Evolutionary conservation across 2,797 vertebrate species (phyloP), one percentile per base, ranked within the genome.

Genomic region (Peromyscus melanophrys): DNA sequence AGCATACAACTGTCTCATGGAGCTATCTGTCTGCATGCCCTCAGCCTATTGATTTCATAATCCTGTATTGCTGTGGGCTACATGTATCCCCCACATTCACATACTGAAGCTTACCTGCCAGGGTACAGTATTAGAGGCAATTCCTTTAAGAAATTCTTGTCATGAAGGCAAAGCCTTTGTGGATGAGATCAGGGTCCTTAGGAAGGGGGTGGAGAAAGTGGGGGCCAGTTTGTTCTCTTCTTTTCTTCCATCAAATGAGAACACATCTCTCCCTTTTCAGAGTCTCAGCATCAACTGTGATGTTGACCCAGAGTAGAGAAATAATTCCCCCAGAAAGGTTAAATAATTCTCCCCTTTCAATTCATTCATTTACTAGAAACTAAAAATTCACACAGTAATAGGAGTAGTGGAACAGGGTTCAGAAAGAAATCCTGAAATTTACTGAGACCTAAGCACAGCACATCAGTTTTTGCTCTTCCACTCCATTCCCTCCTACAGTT

Each of bases 381-480:
- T n/a, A 69, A 95, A 57, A 78, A 23, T 73, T 92, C 75, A 90
- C 29, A n/a, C 6, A 34, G 17, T 93, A 86, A 80, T 69, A 89
- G 73, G 25, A 90, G 90, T 8, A 77, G 13, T 57, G 46, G 27
- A 92, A 89, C 5, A 1, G 17, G 34, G 71, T 61, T 40, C 52
- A 37, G 10, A 46, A 52, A 75, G 80, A 93, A 49, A 89, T 65
- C 67, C 73, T 97, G 37, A 81, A 57, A 87, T 86, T 40, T 89
- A n/a, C 87, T 73, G 52, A 83, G 73, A 95, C 57, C 52, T 76
- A 65, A 40, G 17, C 19, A 93, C 2, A 92, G 10, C 67, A 69
- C 29, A 34, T 61, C 65, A 59, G 34, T 59, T 92, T 88, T 67
- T 52, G 61, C 46, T 34, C 25, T 49, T 43, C 63, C 12, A 34